Evolutionary conservation across 2,888 invertebrate species (phyloP), one percentile per base, ranked within the genome.

Genomic region (Sturmia bella): DNA sequence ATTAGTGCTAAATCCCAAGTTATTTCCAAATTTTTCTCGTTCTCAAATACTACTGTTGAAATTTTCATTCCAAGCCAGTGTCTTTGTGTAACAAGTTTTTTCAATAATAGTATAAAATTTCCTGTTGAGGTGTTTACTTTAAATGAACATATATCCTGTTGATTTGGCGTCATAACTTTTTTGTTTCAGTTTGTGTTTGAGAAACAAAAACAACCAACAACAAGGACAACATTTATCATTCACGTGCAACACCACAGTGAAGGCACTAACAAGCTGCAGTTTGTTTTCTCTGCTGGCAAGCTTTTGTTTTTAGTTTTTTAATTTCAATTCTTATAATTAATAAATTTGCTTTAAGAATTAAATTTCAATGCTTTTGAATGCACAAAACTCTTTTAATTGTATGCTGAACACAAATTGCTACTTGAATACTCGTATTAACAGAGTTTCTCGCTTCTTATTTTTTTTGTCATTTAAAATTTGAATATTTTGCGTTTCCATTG

Each of bases 101-200:
- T 68, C 76, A 63, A 48, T 48, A 39, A 72, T 63, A 80, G 85
- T 87, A 89, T 89, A 86, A 85, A 83, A 87, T 89, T 87, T 85
- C 88, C 85, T 84, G 84, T 83, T 76, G 85, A 80, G 87, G 84
- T 80, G 85, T 86, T 87, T 86, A 83, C 77, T 68, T 70, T 69
- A 73, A 79, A 82, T 45, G 69, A 84, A 73, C 64, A 75, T 66
- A 78, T 83, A 85, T 84, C 84, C 84, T 84, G 80, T 82, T 79
- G 78, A 54, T 81, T 78, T 75, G 78, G 72, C 74, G 81, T 75
- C 78, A 75, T 72, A 57, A 37, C 21, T 15, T 48, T 56, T 63
- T 72, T 32, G 9, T 3, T 52, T 45, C 41, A 21, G 17, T 59
- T 64, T 63, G n/a, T 76, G 19, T 11, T 32, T n/a, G 19, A 57